phyloP scores from a whole-genome alignment of 1,140 invertebrate species.

The Rhyzopertha dominica region DNA sequence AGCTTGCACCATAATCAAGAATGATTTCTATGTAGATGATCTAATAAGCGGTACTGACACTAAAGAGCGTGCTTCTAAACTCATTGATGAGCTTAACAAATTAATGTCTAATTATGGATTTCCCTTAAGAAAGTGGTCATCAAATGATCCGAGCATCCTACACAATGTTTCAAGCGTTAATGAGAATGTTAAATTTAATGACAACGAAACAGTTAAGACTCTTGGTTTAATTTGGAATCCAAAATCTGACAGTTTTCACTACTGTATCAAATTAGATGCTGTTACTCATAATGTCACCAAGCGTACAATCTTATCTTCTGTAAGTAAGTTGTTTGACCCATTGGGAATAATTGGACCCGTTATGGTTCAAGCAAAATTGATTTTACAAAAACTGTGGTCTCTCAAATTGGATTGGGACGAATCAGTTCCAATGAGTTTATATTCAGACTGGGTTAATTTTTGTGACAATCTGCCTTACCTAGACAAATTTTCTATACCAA shows the following conservation, averaged over 20 bases:
- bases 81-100: background rate
- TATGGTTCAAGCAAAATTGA: conserved; percentile 42
- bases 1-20: conserved; percentile 23
- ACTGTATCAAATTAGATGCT: background rate
- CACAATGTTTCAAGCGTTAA: too few species aligned
- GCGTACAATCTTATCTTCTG: background rate
- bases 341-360: conserved; percentile 42
- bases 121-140: background rate
- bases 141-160: background rate
- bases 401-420: conserved; percentile 8
- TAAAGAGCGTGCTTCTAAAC: background rate
- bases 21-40: conserved; percentile 48
- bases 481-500: conserved; percentile 4
- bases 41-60: conserved; percentile 25
- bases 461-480: background rate
- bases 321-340: conserved; percentile 35
- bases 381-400: conserved; percentile 45
- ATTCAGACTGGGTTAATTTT: background rate
- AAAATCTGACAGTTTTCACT: background rate
- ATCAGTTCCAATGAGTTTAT: background rate
- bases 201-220: background rate
- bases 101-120: background rate
- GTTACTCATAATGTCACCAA: conserved; percentile 5
- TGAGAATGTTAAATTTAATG: background rate
- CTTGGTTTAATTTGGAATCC: background rate